Percentiles rank a stretch among this genome's conserved stretches.
phyloP scores from a whole-genome alignment of 2,888 invertebrate species.

The Neuroscelio doddi region DNA sequence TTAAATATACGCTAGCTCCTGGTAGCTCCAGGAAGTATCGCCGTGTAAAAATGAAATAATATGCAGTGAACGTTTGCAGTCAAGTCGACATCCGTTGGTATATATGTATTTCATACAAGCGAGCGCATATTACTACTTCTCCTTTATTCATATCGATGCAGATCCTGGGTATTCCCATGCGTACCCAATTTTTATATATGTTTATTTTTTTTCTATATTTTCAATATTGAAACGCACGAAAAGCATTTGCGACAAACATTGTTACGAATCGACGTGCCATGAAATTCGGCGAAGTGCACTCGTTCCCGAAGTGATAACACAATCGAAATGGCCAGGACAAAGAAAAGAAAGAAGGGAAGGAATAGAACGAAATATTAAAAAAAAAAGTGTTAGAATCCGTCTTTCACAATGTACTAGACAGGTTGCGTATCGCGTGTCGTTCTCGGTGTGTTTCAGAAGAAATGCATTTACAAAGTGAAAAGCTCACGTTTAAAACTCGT shows the following conservation, averaged over 20 bases:
- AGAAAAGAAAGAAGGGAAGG: no score
- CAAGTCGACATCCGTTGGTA: conserved; percentile 17
- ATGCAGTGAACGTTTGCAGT: conserved; percentile 18
- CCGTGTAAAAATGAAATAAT: conserved; percentile 25
- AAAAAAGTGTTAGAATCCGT: conserved; percentile 11
- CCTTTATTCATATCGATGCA: conserved; percentile 25
- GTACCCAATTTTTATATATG: conserved; percentile 44
- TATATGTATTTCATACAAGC: conserved; percentile 24
- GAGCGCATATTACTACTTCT: conserved; percentile 44
- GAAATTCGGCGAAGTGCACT: conserved; percentile 11
- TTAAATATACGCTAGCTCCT: neutral
- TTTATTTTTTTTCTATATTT: conserved; percentile 33
- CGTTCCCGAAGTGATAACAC: no score
- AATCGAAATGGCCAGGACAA: no score
- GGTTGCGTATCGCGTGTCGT: conserved; percentile 7
- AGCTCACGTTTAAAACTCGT: conserved; percentile 2
- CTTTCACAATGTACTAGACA: conserved; percentile 7
- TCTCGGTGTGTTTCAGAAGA: conserved; percentile 3
- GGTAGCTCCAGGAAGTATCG: conserved; percentile 10
- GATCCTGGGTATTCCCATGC: conserved; percentile 42
- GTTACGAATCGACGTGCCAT: conserved; percentile 28
- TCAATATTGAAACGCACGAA: conserved; percentile 41
- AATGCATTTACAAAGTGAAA: conserved; percentile 11
- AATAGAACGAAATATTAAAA: conserved; percentile 1
- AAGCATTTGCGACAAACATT: conserved; percentile 22